Evolutionary conservation across 2,888 invertebrate genomes (phyloP).

Genomic region (Dynastes hyllus): DNA sequence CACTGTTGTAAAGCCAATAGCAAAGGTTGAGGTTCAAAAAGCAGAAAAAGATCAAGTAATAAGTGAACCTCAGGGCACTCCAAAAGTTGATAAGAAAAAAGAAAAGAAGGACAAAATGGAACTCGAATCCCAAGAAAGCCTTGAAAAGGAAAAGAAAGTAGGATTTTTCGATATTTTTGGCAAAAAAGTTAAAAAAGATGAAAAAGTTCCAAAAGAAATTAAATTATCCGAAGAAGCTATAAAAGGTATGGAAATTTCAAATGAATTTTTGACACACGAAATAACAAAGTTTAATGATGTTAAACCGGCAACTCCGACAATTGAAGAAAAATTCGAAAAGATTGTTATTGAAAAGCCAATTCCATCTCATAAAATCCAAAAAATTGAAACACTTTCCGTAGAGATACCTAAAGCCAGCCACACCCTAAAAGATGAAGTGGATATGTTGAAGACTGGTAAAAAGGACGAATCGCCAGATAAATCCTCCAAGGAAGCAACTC

Average conservation of each 20-base stretch:
- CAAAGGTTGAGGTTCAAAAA: constrained; percentile 1
- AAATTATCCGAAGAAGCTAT: constrained; percentile 50
- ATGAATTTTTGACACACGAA: constrained; percentile 62
- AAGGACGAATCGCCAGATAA: constrained; percentile 39
- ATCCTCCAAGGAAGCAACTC: neutral
- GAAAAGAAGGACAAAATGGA: constrained; percentile 38
- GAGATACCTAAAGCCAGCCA: neutral
- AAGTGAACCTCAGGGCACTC: neutral
- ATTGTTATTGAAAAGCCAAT: constrained; percentile 8
- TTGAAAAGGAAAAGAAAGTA: constrained; percentile 54
- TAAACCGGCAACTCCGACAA: constrained; percentile 49
- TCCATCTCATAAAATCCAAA: constrained; percentile 14
- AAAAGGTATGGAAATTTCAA: constrained; percentile 56
- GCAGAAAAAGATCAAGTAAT: constrained; percentile 1
- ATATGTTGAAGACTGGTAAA: neutral
- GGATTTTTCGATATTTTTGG: constrained; percentile 58
- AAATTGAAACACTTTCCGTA: constrained; percentile 15
- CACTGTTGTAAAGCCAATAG: constrained; percentile 14
- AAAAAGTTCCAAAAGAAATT: constrained; percentile 31
- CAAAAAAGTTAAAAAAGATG: constrained; percentile 56
- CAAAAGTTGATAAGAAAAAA: constrained; percentile 30
- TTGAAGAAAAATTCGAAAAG: constrained; percentile 19
- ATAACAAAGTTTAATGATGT: constrained; percentile 57
- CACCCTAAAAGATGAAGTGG: neutral
- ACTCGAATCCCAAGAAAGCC: constrained; percentile 19